Percentiles rank a stretch among this genome's conserved stretches.
Conservation (phyloP, 2,113 vertebrate species). For the Pontoporia blainvillei region DNA sequence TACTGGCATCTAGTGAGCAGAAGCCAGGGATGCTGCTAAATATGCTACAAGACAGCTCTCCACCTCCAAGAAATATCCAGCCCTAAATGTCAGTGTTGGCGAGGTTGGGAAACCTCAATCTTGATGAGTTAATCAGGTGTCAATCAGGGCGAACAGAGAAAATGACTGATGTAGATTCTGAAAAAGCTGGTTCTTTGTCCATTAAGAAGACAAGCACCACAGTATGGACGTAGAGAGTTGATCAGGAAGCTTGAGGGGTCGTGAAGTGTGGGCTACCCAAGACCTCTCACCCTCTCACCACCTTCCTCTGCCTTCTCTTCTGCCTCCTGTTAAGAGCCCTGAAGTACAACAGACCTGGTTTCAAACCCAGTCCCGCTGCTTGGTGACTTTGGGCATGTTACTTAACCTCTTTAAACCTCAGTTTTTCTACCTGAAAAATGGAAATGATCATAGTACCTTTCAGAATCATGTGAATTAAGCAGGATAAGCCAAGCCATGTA, state of each 20-base stretch:
- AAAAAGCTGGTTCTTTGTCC: background rate
- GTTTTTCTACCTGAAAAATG: background rate
- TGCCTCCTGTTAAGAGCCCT: background rate
- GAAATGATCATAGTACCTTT: background rate
- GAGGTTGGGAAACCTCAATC: background rate
- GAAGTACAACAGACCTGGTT: background rate
- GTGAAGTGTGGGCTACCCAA: background rate
- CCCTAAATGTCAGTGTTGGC: background rate
- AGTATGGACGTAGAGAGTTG: accelerated
- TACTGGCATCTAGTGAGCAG: background rate
- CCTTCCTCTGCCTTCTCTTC: background rate
- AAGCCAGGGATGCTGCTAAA: background rate
- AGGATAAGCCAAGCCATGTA: background rate
- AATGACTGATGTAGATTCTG: background rate
- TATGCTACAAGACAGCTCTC: background rate
- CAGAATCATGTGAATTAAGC: background rate
- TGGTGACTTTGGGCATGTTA: background rate
- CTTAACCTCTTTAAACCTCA: background rate
- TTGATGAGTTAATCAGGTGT: background rate
- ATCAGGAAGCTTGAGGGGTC: background rate
- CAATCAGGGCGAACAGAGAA: background rate
- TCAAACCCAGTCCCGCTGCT: background rate
- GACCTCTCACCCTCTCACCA: accelerated
- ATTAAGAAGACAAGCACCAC: accelerated
- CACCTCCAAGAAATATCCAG: background rate